Evolutionary conservation across 1,140 invertebrate species (phyloP), one percentile per base, ranked within the genome.

Genomic region (Trichogramma pretiosum): DNA sequence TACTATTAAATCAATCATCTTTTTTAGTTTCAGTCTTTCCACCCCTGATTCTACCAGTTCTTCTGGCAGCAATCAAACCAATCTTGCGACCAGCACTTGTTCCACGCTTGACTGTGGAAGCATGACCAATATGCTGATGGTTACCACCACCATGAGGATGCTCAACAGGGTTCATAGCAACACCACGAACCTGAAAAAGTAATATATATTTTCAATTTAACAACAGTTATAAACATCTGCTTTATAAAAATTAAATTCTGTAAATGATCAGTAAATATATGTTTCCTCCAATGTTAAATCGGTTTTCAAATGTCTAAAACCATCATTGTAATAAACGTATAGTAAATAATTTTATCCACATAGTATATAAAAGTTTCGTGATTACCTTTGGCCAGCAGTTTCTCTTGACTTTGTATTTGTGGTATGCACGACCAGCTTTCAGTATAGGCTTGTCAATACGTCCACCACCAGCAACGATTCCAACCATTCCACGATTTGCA

Each of bases 41-140:
- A 82, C 97, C 97, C 75, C 96, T 83, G 69, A 99, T 96, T 80
- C 95, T 86, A 80, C 97, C 97, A 56, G 97, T 99, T 78, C 97
- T 87, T 74, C 97, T 84, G 62, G 97, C 96, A 79, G 97, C 97
- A 77, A 99, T 99, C 62, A 99, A 91, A 97, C 96, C 97, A 67
- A 99, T 92, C 82, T 99, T 99, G 75, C 93, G 85, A 87, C 97
- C 97, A 70, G 95, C 93, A 51, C 90, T 91, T 54, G 93, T 94
- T 73, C 94, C 93, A 81, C 97, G 79, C 74, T 95, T 93, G 62
- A 98, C 94, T 49, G 97, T 99, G 2, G 96, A 98, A 47, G 97
- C 94, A 77, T 98, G 98, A 87, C 97, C 97, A 79, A 99, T 99
- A 72, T 99, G 97, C 80, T 99, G 97, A 83, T 99, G 97, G 79